phyloP scores from a whole-genome alignment of 2,797 vertebrate genomes.

The Diplodus sargus region DNA sequence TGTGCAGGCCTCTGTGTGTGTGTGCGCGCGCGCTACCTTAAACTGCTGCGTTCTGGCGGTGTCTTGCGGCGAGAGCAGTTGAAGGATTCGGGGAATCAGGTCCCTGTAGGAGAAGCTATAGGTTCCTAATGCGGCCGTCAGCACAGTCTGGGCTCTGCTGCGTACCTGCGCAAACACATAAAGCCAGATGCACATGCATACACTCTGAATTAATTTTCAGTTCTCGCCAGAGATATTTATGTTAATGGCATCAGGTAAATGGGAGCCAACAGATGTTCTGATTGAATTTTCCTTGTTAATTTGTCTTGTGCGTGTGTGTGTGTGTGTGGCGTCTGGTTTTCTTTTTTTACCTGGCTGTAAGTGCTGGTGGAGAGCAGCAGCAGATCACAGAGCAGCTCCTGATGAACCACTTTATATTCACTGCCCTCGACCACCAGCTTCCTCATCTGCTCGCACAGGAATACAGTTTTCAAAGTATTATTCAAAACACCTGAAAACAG shows the following conservation, averaged over 20 bases:
- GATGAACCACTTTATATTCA: constrained; percentile 94
- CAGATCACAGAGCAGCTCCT: constrained; percentile 93
- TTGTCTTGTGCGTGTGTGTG: constrained; percentile 2
- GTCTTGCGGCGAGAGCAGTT: constrained; percentile 89
- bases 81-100: constrained; percentile 91
- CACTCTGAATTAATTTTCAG: constrained; percentile 18
- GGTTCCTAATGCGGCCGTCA: constrained; percentile 91
- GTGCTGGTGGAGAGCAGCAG: constrained; percentile 95
- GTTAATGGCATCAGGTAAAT: constrained; percentile 33
- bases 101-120: constrained; percentile 97
- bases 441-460: constrained; percentile 85
- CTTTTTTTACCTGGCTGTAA: constrained; percentile 91
- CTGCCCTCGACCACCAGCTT: constrained; percentile 94
- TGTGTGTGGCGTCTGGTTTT: no score
- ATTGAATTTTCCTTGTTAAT: constrained; percentile 30
- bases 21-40: constrained; percentile 85
- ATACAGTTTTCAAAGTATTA: constrained; percentile 12
- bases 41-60: constrained; percentile 91
- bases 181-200: constrained; percentile 10
- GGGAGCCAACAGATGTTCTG: constrained; percentile 30
- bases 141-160: constrained; percentile 93
- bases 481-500: not conserved
- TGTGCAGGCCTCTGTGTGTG: constrained; percentile 50
- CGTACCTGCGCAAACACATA: constrained; percentile 87
- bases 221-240: constrained; percentile 27